A percentile compares a stretch with the other conserved stretches of the same genome.
Conservation (phyloP, 2,797 vertebrate genomes). For the Ibycter americanus region DNA sequence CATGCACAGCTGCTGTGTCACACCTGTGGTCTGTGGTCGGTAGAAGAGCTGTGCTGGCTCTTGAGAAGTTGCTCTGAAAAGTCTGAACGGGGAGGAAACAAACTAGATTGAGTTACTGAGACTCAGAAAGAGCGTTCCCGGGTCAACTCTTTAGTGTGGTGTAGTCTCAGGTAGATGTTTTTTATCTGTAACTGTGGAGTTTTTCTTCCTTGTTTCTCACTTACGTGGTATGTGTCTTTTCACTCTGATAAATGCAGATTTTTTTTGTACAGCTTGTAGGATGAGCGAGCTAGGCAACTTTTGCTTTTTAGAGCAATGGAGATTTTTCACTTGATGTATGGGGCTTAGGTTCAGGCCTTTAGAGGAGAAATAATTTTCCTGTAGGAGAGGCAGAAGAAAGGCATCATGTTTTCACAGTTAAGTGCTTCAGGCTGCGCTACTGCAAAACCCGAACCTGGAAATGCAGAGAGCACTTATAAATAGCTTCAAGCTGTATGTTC, state of each 20-base stretch:
- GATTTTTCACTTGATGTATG: neutral
- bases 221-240: neutral
- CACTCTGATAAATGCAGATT: neutral
- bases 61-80: neutral
- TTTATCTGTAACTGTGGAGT: neutral
- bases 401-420: neutral
- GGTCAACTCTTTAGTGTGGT: neutral
- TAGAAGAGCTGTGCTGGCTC: neutral
- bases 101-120: neutral
- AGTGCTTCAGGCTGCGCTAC: neutral
- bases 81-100: neutral
- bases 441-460: neutral
- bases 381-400: slow-evolving; percentile 33
- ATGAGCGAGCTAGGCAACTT: neutral
- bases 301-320: neutral
- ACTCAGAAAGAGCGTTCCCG: neutral
- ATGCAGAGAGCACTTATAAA: slow-evolving; percentile 28
- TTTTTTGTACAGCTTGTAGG: neutral
- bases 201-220: neutral
- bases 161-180: neutral
- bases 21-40: accelerated
- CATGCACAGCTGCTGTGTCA: accelerated
- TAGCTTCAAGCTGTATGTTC: slow-evolving; percentile 34
- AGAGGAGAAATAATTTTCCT: slow-evolving; percentile 3
- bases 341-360: neutral